These are phyloP conservation scores for Dichetophora obliterata DNA, from an alignment of 2,888 invertebrate genomes.

Conservation along the genomic window DNA sequence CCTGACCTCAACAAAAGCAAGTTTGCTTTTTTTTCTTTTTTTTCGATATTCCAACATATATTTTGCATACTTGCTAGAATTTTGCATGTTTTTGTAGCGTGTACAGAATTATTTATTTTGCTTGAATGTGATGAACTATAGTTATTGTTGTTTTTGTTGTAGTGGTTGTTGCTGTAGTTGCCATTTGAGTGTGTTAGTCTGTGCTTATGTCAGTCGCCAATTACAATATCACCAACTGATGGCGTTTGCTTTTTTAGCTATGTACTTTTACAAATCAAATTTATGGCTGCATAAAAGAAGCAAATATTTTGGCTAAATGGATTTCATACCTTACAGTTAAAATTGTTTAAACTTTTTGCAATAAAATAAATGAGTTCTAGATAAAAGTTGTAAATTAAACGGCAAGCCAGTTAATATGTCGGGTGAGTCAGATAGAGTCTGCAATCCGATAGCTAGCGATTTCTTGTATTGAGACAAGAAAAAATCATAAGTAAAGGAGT, in stretches of 20 bases:
- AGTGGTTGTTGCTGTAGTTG: conserved; percentile 13
- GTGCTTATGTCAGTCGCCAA: neutral
- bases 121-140: neutral
- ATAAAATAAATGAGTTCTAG: too few species aligned
- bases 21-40: too few species aligned
- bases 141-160: too few species aligned
- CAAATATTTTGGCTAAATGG: neutral
- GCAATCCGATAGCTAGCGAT: too few species aligned
- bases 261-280: neutral
- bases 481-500: too few species aligned
- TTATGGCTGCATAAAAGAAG: neutral
- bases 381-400: too few species aligned
- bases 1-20: too few species aligned
- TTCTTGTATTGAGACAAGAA: too few species aligned
- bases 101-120: neutral
- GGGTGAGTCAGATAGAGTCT: too few species aligned
- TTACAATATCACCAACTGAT: neutral
- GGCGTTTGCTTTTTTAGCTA: neutral
- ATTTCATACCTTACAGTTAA: neutral
- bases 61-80: too few species aligned
- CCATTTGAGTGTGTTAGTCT: neutral
- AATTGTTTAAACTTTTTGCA: neutral
- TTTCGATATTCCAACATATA: too few species aligned
- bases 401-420: too few species aligned
- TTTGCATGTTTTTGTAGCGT: neutral